Evolutionary conservation across 2,888 invertebrate genomes (phyloP), one percentile per base, ranked within the genome.

Genomic region (Pollenia angustigena): DNA sequence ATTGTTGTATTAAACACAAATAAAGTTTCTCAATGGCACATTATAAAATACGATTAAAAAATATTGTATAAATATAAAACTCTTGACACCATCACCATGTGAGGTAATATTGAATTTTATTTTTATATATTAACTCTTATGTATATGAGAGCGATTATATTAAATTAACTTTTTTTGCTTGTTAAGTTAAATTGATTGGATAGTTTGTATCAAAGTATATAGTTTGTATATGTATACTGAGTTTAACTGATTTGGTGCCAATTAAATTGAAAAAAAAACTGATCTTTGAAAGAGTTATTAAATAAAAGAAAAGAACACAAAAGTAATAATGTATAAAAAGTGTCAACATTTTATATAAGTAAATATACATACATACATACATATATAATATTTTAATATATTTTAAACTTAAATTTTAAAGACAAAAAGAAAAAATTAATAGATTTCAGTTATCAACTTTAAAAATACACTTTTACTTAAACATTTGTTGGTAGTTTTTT

Each of bases 1-100:
- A 48, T 72, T n/a, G 10, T 64, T 66, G 64, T 71, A 52, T 78
- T 64, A 75, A 85, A 75, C 60, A 71, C 42, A 48, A 52, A 42
- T 74, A 69, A 78, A 68, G 14, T 58, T 84, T 81, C 68, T 71
- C 68, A 85, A 87, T 87, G 87, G 87, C 87, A 87, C 87, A 83
- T 84, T 85, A 75, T 56, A 66, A 85, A 81, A 82, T 79, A 81
- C 23, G 66, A 46, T 68, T 69, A 54, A 54, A 62, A 69, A 69
- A 76, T 69, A 44, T 64, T 23, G 48, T 74, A 50, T 46, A 18
- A 48, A 42, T 68, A 44, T 32, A 66, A 42, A 60, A 40, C 6
- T 69, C 10, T 16, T 23, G 32, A 79, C 66, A 68, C 10, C 52
- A 60, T 68, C 58, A 64, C 71, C 52, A 66, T 64, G 83, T 80